A percentile compares a stretch with the other conserved stretches of the same genome.
These are phyloP conservation scores for Lasioglossum zephyrum DNA, from an alignment of 2,888 invertebrate species.

Conservation along the genomic window DNA sequence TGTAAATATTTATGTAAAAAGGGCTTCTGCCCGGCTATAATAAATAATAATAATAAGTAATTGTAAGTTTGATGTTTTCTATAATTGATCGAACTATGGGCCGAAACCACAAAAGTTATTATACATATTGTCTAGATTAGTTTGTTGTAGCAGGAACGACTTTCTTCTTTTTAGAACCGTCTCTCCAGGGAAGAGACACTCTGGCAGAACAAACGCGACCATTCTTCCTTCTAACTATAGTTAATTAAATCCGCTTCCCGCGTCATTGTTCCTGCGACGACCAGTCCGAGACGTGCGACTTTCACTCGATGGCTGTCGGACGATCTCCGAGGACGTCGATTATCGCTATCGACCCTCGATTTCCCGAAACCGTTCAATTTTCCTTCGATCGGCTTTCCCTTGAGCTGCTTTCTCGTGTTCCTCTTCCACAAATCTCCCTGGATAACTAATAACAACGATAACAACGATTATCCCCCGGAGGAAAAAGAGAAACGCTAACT, in stretches of 20 bases:
- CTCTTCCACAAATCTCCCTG: not conserved
- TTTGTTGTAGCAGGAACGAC: not conserved
- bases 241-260: constrained; percentile 35
- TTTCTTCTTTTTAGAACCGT: not conserved
- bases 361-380: constrained; percentile 38
- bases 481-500: not conserved
- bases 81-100: too few species aligned
- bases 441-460: not conserved
- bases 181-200: not conserved
- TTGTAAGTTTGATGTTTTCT: too few species aligned
- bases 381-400: constrained; percentile 39
- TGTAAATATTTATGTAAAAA: too few species aligned
- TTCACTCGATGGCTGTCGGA: constrained; percentile 44
- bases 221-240: not conserved
- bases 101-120: too few species aligned
- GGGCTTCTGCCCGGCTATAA: too few species aligned
- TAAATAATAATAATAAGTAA: too few species aligned
- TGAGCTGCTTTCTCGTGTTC: constrained; percentile 32
- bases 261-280: constrained; percentile 31
- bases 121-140: not conserved
- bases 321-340: constrained; percentile 31
- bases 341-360: constrained; percentile 39
- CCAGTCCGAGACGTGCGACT: constrained; percentile 16
- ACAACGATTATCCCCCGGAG: not conserved
- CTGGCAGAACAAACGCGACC: not conserved